Conservation (phyloP, 2,113 vertebrate species). For the Eretmochelys imbricata region DNA sequence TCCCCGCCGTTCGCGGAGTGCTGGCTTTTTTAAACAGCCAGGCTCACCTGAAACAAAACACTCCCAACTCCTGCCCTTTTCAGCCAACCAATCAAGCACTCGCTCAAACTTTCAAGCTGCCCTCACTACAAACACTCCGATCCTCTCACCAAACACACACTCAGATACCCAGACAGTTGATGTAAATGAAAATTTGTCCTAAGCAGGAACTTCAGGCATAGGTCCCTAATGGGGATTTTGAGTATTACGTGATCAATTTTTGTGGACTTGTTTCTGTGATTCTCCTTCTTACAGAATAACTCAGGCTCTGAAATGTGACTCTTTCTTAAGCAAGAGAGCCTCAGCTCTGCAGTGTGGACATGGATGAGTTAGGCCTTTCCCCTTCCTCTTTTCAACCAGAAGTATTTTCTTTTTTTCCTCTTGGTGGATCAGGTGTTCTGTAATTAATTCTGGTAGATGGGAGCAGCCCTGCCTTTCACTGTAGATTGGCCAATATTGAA, state of each 20-base stretch:
- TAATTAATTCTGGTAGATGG: not conserved
- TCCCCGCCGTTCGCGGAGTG: no score
- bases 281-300: not conserved
- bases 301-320: not conserved
- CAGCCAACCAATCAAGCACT: no score
- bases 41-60: no score
- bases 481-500: not conserved
- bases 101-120: no score
- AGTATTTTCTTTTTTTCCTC: not conserved
- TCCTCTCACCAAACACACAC: no score
- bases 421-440: not conserved
- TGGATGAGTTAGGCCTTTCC: not conserved
- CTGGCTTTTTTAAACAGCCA: no score
- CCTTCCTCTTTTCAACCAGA: accelerated
- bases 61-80: no score
- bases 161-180: not conserved
- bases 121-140: no score
- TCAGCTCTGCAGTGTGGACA: accelerated
- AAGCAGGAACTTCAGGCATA: not conserved
- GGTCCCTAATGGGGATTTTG: not conserved
- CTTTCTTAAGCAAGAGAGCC: not conserved
- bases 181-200: not conserved
- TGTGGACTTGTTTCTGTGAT: slow-evolving; percentile 26
- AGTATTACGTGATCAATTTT: slow-evolving; percentile 4
- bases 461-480: not conserved